A percentile compares a stretch with the other conserved stretches of the same genome.
Evolutionary conservation across 1,140 invertebrate genomes (phyloP).

Genomic region (Drosophila parabipectinata): DNA sequence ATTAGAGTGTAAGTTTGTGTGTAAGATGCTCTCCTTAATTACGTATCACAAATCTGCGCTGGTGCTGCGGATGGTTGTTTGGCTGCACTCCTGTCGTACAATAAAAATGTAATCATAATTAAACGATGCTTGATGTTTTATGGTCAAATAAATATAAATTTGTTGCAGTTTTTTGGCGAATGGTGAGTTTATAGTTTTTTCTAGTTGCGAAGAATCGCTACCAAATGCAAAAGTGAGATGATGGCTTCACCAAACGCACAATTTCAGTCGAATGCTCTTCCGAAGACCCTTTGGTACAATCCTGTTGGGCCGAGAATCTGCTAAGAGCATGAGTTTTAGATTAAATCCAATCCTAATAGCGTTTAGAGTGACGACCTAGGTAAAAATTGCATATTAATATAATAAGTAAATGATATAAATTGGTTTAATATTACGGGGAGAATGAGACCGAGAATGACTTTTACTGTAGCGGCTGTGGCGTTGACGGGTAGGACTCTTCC

Average conservation of each 20-base stretch:
- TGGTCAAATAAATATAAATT: slow-evolving; percentile 10
- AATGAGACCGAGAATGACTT: slow-evolving; percentile 54
- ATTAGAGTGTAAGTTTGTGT: slow-evolving; percentile 26
- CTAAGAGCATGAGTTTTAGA: slow-evolving; percentile 21
- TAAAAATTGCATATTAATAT: no score
- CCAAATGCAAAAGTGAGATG: slow-evolving; percentile 30
- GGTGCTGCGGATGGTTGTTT: background rate
- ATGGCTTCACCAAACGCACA: slow-evolving; percentile 18
- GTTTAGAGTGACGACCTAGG: slow-evolving; percentile 35
- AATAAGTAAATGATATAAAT: background rate
- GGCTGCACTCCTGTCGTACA: background rate
- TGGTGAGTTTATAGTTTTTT: slow-evolving; percentile 15
- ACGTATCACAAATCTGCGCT: slow-evolving; percentile 68
- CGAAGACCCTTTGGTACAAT: slow-evolving; percentile 2
- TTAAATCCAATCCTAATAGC: slow-evolving; percentile 41
- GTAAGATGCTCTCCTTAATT: slow-evolving; percentile 47
- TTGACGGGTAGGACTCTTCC: slow-evolving; percentile 32
- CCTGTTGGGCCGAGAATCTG: slow-evolving; percentile 2
- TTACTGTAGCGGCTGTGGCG: slow-evolving; percentile 42
- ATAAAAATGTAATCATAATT: slow-evolving; percentile 27
- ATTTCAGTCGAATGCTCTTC: slow-evolving; percentile 37
- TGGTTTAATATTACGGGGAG: slow-evolving; percentile 34
- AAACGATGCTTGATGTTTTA: slow-evolving; percentile 9
- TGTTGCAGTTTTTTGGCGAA: background rate
- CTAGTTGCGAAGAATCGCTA: slow-evolving; percentile 7